Conservation (phyloP, 2,113 vertebrate genomes). For the Abramis brama region DNA sequence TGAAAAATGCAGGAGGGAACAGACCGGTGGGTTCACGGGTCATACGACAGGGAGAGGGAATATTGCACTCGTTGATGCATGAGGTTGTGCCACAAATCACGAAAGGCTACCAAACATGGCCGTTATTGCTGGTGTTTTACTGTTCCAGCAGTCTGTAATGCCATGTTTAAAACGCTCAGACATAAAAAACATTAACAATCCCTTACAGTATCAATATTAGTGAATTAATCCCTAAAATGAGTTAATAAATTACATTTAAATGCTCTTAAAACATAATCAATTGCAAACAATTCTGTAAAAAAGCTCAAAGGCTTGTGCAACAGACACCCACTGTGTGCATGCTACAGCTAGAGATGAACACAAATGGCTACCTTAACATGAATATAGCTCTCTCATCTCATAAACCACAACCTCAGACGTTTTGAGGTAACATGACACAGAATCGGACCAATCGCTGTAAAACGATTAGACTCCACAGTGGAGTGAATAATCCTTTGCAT, state of each 20-base stretch:
- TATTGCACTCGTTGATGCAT: constrained; percentile 23
- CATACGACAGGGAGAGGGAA: neutral
- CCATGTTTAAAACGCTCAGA: constrained; percentile 23
- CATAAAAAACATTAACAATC: constrained; percentile 31
- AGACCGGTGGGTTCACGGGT: neutral
- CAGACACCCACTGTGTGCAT: constrained; percentile 35
- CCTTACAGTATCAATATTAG: constrained; percentile 57
- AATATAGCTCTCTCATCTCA: neutral
- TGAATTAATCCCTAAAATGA: constrained; percentile 62
- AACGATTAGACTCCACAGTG: constrained; percentile 9
- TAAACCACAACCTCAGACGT: neutral
- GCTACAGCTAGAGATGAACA: constrained; percentile 6
- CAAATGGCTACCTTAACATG: neutral
- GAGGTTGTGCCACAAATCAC: constrained; percentile 27
- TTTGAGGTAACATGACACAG: neutral
- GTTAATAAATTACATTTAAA: constrained; percentile 51
- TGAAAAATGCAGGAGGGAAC: neutral
- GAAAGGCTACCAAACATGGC: neutral
- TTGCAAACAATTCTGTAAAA: constrained; percentile 13
- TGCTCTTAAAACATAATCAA: neutral
- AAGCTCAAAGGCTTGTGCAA: constrained; percentile 1
- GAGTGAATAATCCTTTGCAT: constrained; percentile 55
- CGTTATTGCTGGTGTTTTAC: constrained; percentile 56
- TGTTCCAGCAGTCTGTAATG: constrained; percentile 47
- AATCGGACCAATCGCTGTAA: constrained; percentile 28